Percentiles rank a stretch among this genome's conserved stretches.
phyloP scores from a whole-genome alignment of 2,797 vertebrate genomes.

The Acipenser ruthenus region DNA sequence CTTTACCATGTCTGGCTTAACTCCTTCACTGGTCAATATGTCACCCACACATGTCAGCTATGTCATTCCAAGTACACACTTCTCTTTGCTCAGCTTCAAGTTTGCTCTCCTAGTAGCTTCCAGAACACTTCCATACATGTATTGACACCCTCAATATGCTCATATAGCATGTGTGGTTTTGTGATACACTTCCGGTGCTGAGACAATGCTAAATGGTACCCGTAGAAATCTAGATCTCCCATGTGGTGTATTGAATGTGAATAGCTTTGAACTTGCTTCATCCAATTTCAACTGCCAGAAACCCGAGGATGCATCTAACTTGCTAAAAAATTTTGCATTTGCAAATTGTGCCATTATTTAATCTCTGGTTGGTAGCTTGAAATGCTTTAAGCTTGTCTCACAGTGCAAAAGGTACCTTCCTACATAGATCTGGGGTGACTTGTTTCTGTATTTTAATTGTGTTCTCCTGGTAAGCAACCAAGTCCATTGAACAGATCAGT shows the following conservation, averaged over 20 bases:
- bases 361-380: too few relatives aligned
- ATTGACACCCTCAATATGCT: not conserved
- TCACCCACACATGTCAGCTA: too few relatives aligned
- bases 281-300: too few relatives aligned
- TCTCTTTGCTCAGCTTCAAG: too few relatives aligned
- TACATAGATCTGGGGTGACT: too few relatives aligned
- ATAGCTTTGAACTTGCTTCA: not conserved
- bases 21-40: not conserved
- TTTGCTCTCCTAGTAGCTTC: too few relatives aligned
- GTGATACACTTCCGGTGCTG: not conserved
- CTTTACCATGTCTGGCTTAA: not conserved
- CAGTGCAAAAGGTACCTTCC: too few relatives aligned
- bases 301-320: too few relatives aligned
- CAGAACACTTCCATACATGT: not conserved
- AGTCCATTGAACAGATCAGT: not conserved
- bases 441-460: not conserved
- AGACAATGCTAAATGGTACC: not conserved
- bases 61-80: too few relatives aligned
- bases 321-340: too few relatives aligned
- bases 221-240: not conserved
- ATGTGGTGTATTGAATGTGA: not conserved
- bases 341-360: too few relatives aligned
- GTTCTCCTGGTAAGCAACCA: not conserved
- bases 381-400: not conserved
- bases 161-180: not conserved